Evolutionary conservation across 1,140 invertebrate genomes (phyloP).

Genomic region (Drosophila mojavensis): DNA sequence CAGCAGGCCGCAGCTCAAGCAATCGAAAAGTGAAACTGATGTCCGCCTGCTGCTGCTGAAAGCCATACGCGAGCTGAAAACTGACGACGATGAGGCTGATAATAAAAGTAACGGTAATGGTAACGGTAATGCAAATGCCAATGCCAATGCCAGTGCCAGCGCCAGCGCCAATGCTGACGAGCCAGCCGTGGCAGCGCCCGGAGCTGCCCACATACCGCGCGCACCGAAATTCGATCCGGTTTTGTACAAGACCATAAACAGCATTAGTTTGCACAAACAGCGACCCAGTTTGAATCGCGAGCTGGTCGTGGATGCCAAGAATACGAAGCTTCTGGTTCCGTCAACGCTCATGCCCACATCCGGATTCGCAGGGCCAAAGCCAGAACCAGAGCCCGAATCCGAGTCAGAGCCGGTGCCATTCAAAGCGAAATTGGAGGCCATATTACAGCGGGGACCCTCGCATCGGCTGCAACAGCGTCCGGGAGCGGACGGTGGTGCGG

Average conservation of each 20-base stretch:
- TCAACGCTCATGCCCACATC: slow-evolving; percentile 7
- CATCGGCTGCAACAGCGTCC: slow-evolving; percentile 73
- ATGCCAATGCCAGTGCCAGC: slow-evolving; percentile 29
- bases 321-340: slow-evolving; percentile 24
- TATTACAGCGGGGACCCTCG: slow-evolving; percentile 78
- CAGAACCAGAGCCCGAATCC: slow-evolving; percentile 1
- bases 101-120: slow-evolving; percentile 28
- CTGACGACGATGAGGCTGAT: slow-evolving; percentile 32
- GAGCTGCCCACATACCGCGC: slow-evolving; percentile 59
- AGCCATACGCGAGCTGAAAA: slow-evolving; percentile 72
- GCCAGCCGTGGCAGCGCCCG: slow-evolving; percentile 5
- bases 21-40: slow-evolving; percentile 82
- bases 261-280: slow-evolving; percentile 73
- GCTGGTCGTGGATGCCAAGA: slow-evolving; percentile 64
- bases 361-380: slow-evolving; percentile 20
- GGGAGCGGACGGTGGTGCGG: slow-evolving; percentile 41
- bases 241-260: slow-evolving; percentile 81
- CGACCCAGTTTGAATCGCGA: slow-evolving; percentile 71
- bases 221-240: slow-evolving; percentile 83
- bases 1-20: slow-evolving; percentile 64
- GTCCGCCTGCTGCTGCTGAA: slow-evolving; percentile 67
- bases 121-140: slow-evolving; percentile 46
- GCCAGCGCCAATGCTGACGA: slow-evolving; percentile 25
- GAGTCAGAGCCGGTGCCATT: slow-evolving; percentile 61
- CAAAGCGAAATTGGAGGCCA: slow-evolving; percentile 81